Percentiles rank a stretch among this genome's conserved stretches.
phyloP scores from a whole-genome alignment of 2,113 vertebrate genomes.

The Furnarius figulus region DNA sequence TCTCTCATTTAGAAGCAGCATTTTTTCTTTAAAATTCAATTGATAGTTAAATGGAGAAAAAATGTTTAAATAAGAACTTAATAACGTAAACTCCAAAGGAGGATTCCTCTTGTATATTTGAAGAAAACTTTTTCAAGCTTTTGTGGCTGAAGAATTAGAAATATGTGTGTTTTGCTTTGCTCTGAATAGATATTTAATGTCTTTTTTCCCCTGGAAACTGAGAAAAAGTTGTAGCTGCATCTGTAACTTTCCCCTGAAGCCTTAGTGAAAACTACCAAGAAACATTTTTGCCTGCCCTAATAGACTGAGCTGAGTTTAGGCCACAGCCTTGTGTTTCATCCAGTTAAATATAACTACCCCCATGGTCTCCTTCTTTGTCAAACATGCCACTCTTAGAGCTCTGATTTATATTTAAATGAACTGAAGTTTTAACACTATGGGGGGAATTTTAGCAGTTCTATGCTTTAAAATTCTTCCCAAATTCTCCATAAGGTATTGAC shows the following conservation, averaged over 20 bases:
- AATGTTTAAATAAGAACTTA: background rate
- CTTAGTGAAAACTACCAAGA: background rate
- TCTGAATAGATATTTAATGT: background rate
- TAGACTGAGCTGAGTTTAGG: background rate
- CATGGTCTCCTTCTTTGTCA: background rate
- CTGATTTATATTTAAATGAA: background rate
- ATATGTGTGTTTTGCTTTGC: background rate
- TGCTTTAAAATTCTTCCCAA: background rate
- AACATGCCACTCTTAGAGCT: background rate
- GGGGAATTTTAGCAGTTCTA: background rate
- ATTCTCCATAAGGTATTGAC: rapidly evolving
- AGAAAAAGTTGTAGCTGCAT: background rate
- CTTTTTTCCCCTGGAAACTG: background rate
- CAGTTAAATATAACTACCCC: background rate
- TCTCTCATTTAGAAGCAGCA: background rate
- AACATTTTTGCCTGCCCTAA: background rate
- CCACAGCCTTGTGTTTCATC: background rate
- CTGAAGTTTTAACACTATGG: background rate
- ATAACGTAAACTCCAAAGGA: background rate
- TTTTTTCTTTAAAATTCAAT: background rate
- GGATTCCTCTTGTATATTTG: background rate
- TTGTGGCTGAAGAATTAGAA: background rate
- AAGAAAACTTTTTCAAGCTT: background rate
- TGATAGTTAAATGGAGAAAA: background rate
- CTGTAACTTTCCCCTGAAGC: background rate